Conservation (phyloP, 1,140 invertebrate genomes). For the Bombus vancouverensis region DNA sequence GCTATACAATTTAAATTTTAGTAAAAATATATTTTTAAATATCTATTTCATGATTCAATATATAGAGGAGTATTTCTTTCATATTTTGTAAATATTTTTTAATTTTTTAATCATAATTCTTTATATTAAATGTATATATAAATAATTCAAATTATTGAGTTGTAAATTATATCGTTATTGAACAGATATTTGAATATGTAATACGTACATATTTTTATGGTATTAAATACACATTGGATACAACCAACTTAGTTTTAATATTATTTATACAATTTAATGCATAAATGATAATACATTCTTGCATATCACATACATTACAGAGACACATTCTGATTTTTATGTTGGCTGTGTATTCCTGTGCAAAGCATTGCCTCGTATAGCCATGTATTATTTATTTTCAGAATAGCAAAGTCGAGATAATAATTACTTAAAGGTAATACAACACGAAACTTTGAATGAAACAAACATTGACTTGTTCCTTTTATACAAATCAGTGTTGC, state of each 20-base stretch:
- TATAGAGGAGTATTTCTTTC: background rate
- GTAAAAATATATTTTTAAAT: slow-evolving; percentile 18
- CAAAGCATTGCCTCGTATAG: slow-evolving; percentile 79
- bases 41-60: slow-evolving; percentile 43
- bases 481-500: slow-evolving; percentile 77
- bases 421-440: slow-evolving; percentile 79
- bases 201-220: slow-evolving; percentile 28
- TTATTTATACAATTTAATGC: slow-evolving; percentile 42
- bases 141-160: slow-evolving; percentile 41
- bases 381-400: slow-evolving; percentile 80
- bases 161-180: slow-evolving; percentile 17
- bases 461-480: slow-evolving; percentile 75
- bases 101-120: slow-evolving; percentile 18
- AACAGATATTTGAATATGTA: slow-evolving; percentile 32
- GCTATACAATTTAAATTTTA: slow-evolving; percentile 30
- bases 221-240: background rate
- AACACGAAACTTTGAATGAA: slow-evolving; percentile 76
- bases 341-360: slow-evolving; percentile 73
- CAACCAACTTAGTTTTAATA: slow-evolving; percentile 10
- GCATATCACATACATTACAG: slow-evolving; percentile 52
- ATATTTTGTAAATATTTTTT: slow-evolving; percentile 37
- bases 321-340: slow-evolving; percentile 66
- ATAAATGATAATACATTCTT: slow-evolving; percentile 29
- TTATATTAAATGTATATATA: slow-evolving; percentile 30
- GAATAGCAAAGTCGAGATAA: slow-evolving; percentile 81